Evolutionary conservation across 2,113 vertebrate genomes (phyloP), one percentile per base, ranked within the genome.

Genomic region (Columbina picui): DNA sequence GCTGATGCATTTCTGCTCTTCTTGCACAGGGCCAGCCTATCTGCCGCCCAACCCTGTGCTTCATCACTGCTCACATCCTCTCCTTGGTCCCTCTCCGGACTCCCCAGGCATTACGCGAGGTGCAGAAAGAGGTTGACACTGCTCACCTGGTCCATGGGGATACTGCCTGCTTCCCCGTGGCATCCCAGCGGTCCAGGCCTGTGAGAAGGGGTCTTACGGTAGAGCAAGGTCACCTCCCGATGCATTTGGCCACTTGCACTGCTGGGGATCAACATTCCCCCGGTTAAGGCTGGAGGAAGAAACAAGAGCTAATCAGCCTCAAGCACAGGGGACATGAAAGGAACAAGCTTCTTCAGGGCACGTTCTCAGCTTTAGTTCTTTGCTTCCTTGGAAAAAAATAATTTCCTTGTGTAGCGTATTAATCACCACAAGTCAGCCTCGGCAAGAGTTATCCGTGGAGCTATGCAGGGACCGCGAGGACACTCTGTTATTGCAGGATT

Each of bases 361-460:
- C 0, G 0, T 84, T 80, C 73, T 67, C 77, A 57, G 73, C 77
- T 91, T 84, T 27, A 79, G 34, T 27, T 81, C 77, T 89, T 68
- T 60, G 69, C 53, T 91, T 11, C 17, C 76, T 88, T 89, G 52
- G 16, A 63, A 81, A 85, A 47, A 59, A 70, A 61, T 25, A 9
- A 84, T 64, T 89, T 84, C 78, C 53, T 36, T 92, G 65, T 89
- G 65, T 45, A 68, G 81, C 14, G 0, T 79, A 67, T 93, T 90
- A 87, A 95, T 94, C 87, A 83, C 39, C 36, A 30, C 60, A 25
- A 95, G 80, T 53, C 94, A 94, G 94, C 84, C 93, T 81, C 52
- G 2, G 80, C 56, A 87, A 95, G 93, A 92, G 89, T 87, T 81
- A 90, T 86, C 90, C 83, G n/a, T 4, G 50, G 34, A 74, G 89